Evolutionary conservation across 2,113 vertebrate genomes (phyloP), one percentile per base, ranked within the genome.

Genomic region (Amblyopsis rosae): DNA sequence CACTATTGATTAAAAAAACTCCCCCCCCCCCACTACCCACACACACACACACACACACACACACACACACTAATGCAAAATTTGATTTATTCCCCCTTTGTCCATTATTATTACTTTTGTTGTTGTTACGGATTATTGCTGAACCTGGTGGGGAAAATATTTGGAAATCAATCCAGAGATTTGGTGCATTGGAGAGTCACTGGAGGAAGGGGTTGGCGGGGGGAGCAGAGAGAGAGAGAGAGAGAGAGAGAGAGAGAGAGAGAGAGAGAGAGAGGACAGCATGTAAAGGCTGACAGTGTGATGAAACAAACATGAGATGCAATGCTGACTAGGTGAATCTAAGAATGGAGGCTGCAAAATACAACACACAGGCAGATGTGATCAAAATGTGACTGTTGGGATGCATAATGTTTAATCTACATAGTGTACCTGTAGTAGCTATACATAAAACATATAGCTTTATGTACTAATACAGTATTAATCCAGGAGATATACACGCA

Each of bases 391-490:
- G n/a, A 77, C 49, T 73, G 75, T 77, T 61, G 68, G 60, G 59
- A 70, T 62, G 74, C 69, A 64, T 17, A 32, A 67, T 65, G 70
- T 86, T 89, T 82, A 88, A 86, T 81, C 82, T 72, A 88, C 74
- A 88, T 85, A 80, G 26, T 65, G 53, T 17, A 82, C 86, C 82
- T 74, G 75, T 41, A 69, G 73, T 41, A 61, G 86, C 77, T 84
- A 76, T 78, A 81, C 53, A 0, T 55, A 82, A 41, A 41, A 41
- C 4, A 41, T 6, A 80, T 76, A 80, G 69, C 74, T 76, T 87
- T 85, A 89, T 89, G 87, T 84, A 71, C 78, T 89, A 88, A 91
- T 85, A 83, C 73, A 72, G 76, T 46, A 7, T 62, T 89, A 88
- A 89, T 87, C 88, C 78, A 69, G 79, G 67, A 68, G 76, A 84